Evolutionary conservation across 37 sponge, comb jelly and placozoan species (phyloP).

Genomic region (Bolinopsis microptera): DNA sequence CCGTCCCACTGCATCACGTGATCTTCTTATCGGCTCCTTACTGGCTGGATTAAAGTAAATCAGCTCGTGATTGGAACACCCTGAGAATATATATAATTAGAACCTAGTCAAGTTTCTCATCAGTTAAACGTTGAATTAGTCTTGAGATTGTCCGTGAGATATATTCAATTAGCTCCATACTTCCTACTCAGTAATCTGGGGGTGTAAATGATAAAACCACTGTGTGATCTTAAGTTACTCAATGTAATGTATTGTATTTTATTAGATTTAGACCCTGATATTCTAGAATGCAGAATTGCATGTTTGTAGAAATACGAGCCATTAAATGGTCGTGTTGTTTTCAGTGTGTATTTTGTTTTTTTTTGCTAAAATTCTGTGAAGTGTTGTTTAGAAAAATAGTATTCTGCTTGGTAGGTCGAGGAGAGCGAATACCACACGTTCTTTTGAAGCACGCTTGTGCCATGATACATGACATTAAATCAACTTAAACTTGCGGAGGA

Average conservation of each 20-base stretch:
- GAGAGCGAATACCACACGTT: not conserved
- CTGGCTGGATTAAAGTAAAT: not conserved
- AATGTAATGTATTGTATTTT: not conserved
- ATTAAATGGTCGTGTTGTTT: not conserved
- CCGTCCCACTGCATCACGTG: not conserved
- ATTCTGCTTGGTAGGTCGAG: not conserved
- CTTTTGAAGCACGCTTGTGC: not conserved
- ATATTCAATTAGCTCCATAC: not conserved
- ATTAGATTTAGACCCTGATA: not conserved
- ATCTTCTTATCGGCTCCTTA: not conserved
- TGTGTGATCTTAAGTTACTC: not conserved
- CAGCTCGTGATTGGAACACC: not conserved
- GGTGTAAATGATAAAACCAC: not conserved
- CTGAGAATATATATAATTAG: constrained; percentile 10
- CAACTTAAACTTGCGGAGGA: not conserved
- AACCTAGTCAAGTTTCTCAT: constrained; percentile 31
- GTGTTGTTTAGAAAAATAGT: too few relatives aligned
- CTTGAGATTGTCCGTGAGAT: not conserved
- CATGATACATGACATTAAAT: not conserved
- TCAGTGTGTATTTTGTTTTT: not conserved
- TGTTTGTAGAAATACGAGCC: not conserved
- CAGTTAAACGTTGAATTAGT: not conserved
- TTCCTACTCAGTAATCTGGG: too few relatives aligned
- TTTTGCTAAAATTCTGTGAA: too few relatives aligned
- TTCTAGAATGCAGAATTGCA: not conserved